phyloP scores from a whole-genome alignment of 2,888 invertebrate species.

The Gnatocerus cornutus region DNA sequence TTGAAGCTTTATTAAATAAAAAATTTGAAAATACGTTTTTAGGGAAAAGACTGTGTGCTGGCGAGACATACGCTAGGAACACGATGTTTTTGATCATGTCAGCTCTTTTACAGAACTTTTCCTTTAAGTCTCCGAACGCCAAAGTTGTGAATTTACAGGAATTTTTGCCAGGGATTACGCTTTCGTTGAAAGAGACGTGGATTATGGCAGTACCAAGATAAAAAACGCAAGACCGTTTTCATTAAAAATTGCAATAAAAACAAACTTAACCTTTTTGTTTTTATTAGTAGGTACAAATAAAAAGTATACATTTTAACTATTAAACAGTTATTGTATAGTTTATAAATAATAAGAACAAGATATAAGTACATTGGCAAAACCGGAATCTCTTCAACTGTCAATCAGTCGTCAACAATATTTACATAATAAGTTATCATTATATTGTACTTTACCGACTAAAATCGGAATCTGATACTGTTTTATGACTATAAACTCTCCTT shows the following conservation, averaged over 20 bases:
- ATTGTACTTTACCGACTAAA: constrained; percentile 41
- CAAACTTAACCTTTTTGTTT: too few species aligned
- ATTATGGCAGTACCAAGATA: constrained; percentile 25
- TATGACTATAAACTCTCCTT: constrained; percentile 23
- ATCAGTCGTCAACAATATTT: constrained; percentile 38
- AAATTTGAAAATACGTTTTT: too few species aligned
- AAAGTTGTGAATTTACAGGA: constrained; percentile 17
- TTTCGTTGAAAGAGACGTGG: constrained; percentile 33
- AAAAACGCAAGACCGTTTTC: too few species aligned
- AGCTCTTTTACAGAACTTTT: constrained; percentile 78
- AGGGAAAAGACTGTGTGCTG: constrained; percentile 81
- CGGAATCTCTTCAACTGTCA: constrained; percentile 11
- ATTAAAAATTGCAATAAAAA: too few species aligned
- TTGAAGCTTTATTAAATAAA: too few species aligned
- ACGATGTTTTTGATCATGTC: constrained; percentile 77
- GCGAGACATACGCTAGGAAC: constrained; percentile 81
- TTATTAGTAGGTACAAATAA: constrained; percentile 25
- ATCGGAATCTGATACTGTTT: constrained; percentile 20
- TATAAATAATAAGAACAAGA: constrained; percentile 20
- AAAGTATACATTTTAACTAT: background rate
- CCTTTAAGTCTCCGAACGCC: constrained; percentile 26
- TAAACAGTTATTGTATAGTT: background rate
- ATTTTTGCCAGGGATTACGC: constrained; percentile 25
- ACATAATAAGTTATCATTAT: constrained; percentile 45
- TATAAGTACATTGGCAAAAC: background rate